These are phyloP conservation scores for Hemiscyllium ocellatum DNA, from an alignment of 2,113 vertebrate genomes.

Conservation along the genomic window DNA sequence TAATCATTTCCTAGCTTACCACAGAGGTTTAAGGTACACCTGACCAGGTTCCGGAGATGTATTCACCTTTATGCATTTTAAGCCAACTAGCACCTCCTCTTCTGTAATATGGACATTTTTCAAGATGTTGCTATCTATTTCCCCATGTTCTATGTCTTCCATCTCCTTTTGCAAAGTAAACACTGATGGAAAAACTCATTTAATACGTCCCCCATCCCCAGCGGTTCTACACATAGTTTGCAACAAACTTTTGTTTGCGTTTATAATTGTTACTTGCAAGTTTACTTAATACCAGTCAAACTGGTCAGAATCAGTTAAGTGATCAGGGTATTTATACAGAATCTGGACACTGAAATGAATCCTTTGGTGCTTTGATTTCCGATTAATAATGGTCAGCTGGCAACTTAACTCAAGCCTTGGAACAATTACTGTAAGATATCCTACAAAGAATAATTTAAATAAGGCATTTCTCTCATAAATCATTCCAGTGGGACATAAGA, in stretches of 20 bases:
- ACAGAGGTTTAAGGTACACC: too few relatives aligned
- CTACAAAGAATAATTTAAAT: neutral
- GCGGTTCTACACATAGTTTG: neutral
- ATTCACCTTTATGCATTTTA: too few relatives aligned
- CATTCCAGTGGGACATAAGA: conserved; percentile 18
- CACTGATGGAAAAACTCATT: too few relatives aligned
- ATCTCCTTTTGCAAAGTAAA: too few relatives aligned
- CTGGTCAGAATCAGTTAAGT: neutral
- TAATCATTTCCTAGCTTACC: too few relatives aligned
- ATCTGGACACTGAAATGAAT: neutral
- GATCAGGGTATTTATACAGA: neutral
- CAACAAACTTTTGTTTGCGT: neutral
- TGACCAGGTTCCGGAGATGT: too few relatives aligned
- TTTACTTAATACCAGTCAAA: neutral
- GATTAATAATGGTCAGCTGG: neutral
- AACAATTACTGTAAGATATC: conserved; percentile 18
- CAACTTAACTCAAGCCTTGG: neutral
- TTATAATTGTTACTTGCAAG: neutral
- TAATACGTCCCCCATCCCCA: too few relatives aligned
- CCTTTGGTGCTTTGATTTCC: neutral
- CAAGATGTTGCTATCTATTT: too few relatives aligned
- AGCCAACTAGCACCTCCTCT: too few relatives aligned
- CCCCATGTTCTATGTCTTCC: too few relatives aligned
- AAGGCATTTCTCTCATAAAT: neutral
- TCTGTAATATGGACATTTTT: too few relatives aligned